Percentiles rank a stretch among this genome's conserved stretches.
These are phyloP conservation scores for Clarias pachynema DNA, from an alignment of 2,797 vertebrate genomes.

Conservation along the genomic window DNA sequence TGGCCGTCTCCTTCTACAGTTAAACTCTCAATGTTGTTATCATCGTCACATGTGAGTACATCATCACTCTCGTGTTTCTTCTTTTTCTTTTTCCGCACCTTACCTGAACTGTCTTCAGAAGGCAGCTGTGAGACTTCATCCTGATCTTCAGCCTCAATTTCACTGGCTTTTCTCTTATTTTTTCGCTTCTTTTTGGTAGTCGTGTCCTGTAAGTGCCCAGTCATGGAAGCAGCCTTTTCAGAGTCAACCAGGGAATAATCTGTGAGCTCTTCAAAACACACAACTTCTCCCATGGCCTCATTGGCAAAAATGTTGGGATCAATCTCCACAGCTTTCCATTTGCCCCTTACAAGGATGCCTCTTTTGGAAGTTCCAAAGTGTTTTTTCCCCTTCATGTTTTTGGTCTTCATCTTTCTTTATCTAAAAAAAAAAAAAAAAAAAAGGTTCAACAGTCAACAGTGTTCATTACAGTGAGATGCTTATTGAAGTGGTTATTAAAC, in stretches of 20 bases:
- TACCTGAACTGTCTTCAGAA: slow-evolving; percentile 51
- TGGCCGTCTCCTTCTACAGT: not conserved
- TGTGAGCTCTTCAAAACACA: slow-evolving; percentile 93
- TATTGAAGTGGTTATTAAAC: no score
- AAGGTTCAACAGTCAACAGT: no score
- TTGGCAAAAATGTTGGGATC: slow-evolving; percentile 86
- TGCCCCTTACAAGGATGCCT: slow-evolving; percentile 80
- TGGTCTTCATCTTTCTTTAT: slow-evolving; percentile 53
- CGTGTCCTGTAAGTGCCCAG: slow-evolving; percentile 60
- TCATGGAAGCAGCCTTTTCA: slow-evolving; percentile 58
- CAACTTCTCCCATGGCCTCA: slow-evolving; percentile 82
- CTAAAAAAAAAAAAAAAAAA: not conserved
- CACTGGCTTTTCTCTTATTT: slow-evolving; percentile 62
- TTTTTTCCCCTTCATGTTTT: slow-evolving; percentile 28
- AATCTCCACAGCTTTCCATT: slow-evolving; percentile 85
- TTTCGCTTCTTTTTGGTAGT: slow-evolving; percentile 57
- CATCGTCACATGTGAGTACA: slow-evolving; percentile 1
- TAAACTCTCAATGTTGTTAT: not conserved
- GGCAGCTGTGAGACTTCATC: not conserved
- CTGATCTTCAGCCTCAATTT: slow-evolving; percentile 40
- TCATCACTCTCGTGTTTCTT: slow-evolving; percentile 51
- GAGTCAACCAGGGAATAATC: slow-evolving; percentile 83
- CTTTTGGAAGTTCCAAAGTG: slow-evolving; percentile 60
- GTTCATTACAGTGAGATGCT: no score
- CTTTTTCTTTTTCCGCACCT: slow-evolving; percentile 64